phyloP scores from a whole-genome alignment of 2,797 vertebrate genomes.

The Setipinna tenuifilis region DNA sequence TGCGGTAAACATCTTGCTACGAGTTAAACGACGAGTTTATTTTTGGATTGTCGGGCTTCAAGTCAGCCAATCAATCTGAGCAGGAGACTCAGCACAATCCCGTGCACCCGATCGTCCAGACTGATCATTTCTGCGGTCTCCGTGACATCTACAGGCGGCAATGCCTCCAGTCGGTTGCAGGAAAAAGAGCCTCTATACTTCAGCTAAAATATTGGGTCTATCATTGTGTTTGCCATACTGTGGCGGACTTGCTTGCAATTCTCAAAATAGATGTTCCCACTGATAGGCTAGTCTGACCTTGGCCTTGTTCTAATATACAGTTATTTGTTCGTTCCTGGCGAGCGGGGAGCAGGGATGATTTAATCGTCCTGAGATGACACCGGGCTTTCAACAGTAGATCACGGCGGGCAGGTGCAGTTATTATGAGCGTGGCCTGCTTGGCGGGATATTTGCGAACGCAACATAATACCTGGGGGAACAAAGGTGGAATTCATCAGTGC shows the following conservation, averaged over 20 bases:
- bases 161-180: not conserved
- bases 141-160: slow-evolving; percentile 10
- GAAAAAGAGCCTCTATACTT: not conserved
- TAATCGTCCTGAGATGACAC: slow-evolving; percentile 31
- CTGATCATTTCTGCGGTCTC: slow-evolving; percentile 23
- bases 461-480: slow-evolving; percentile 31
- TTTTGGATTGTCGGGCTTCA: slow-evolving; percentile 24
- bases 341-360: slow-evolving; percentile 8
- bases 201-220: not conserved
- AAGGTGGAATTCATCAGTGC: slow-evolving; percentile 40
- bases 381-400: slow-evolving; percentile 28
- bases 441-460: slow-evolving; percentile 5
- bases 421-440: not conserved
- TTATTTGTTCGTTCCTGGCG: not conserved
- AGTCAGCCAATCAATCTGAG: slow-evolving; percentile 24
- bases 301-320: slow-evolving; percentile 32
- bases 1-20: not conserved
- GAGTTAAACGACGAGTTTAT: slow-evolving; percentile 13
- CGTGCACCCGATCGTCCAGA: slow-evolving; percentile 22
- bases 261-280: slow-evolving; percentile 30
- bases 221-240: slow-evolving; percentile 19
- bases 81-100: slow-evolving; percentile 22
- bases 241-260: slow-evolving; percentile 13
- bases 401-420: slow-evolving; percentile 5
- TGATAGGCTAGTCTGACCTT: slow-evolving; percentile 29